Conservation (phyloP, 2,113 vertebrate species). For the Apteryx owenii region DNA sequence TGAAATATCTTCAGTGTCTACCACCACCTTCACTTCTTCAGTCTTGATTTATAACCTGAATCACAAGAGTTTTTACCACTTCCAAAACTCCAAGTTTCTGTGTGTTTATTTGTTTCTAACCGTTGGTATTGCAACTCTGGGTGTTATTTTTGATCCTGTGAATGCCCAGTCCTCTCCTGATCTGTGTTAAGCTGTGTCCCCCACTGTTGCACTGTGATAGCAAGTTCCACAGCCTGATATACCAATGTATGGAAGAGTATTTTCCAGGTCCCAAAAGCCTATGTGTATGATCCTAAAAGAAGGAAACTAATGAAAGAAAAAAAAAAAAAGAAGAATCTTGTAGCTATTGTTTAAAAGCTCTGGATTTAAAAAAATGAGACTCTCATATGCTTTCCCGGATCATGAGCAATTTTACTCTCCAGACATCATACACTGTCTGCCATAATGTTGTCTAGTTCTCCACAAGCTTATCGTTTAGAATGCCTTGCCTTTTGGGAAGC, state of each 20-base stretch:
- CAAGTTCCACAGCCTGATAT: neutral
- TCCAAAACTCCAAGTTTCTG: neutral
- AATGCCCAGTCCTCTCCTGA: neutral
- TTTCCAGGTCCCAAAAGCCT: neutral
- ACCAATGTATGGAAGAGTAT: neutral
- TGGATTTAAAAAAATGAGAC: neutral
- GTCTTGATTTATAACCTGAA: neutral
- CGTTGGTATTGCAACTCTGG: neutral
- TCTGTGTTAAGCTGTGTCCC: neutral
- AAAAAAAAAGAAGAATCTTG: neutral
- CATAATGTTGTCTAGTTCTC: neutral
- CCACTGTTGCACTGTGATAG: neutral
- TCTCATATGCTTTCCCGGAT: neutral
- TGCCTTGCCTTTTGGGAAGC: neutral
- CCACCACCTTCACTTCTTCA: rapidly evolving
- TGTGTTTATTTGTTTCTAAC: neutral
- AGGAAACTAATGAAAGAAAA: neutral
- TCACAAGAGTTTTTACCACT: neutral
- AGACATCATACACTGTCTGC: neutral
- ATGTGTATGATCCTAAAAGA: neutral
- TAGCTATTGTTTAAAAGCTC: neutral
- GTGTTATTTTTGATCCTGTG: neutral
- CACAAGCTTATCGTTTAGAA: neutral
- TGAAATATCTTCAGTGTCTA: neutral
- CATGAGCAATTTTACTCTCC: neutral